A percentile compares a stretch with the other conserved stretches of the same genome.
Evolutionary conservation across 2,797 vertebrate genomes (phyloP).

Genomic region (Buceros bicornis): DNA sequence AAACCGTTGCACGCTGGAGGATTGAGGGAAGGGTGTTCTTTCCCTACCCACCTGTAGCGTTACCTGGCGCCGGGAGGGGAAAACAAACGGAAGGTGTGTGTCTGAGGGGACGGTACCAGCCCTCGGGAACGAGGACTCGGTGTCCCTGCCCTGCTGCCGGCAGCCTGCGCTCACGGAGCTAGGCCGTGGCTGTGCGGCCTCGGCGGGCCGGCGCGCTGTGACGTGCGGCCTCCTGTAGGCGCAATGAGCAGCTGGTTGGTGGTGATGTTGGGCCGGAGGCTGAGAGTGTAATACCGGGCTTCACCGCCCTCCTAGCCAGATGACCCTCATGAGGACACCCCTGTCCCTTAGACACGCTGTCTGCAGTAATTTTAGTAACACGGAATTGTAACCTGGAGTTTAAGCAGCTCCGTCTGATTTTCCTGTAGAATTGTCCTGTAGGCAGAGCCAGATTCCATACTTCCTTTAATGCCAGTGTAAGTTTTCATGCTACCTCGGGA

Average conservation of each 20-base stretch:
- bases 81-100: rapidly evolving
- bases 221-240: background rate
- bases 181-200: background rate
- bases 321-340: background rate
- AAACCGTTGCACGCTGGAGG: rapidly evolving
- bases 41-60: too few species aligned
- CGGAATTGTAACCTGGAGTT: background rate
- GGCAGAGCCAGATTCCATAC: background rate
- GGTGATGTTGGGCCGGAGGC: background rate
- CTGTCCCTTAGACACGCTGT: background rate
- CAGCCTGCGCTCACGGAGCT: background rate
- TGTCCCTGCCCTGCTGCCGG: background rate
- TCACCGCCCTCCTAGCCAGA: background rate
- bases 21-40: too few species aligned
- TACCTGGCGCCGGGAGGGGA: background rate
- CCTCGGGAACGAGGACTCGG: rapidly evolving
- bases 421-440: background rate
- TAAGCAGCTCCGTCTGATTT: background rate
- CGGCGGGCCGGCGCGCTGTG: background rate
- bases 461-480: background rate
- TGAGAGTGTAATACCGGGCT: background rate
- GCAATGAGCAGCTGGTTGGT: background rate
- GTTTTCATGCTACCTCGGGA: background rate
- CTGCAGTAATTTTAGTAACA: background rate
- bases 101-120: background rate